phyloP scores from a whole-genome alignment of 2,888 invertebrate genomes.

The Hermaeophaga mercurialis region DNA sequence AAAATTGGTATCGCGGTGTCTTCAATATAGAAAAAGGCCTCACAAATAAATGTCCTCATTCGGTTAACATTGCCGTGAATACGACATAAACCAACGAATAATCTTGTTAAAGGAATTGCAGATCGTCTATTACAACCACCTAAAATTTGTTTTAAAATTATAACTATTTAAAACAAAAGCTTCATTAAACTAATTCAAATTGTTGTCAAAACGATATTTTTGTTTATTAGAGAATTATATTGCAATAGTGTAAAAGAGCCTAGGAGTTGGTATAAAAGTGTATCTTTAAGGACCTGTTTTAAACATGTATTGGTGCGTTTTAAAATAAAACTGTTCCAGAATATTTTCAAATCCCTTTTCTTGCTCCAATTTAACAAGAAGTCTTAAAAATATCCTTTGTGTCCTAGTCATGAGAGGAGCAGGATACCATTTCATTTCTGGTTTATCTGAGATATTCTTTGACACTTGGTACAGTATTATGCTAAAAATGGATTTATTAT shows the following conservation, averaged over 20 bases:
- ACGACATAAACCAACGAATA: conserved; percentile 49
- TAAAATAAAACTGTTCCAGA: conserved; percentile 40
- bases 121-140: conserved; percentile 24
- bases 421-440: conserved; percentile 55
- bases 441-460: conserved; percentile 41
- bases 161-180: background rate
- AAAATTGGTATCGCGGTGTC: conserved; percentile 53
- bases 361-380: conserved; percentile 53
- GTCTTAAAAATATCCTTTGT: conserved; percentile 55
- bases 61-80: conserved; percentile 53
- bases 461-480: conserved; percentile 45
- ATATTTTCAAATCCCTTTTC: conserved; percentile 40
- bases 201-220: no score
- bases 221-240: no score
- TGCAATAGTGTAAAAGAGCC: no score
- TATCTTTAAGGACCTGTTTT: conserved; percentile 22
- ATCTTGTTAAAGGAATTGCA: conserved; percentile 42
- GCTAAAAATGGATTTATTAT: conserved; percentile 40
- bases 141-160: conserved; percentile 1
- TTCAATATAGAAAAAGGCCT: conserved; percentile 57
- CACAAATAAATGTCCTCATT: conserved; percentile 57
- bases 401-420: conserved; percentile 58
- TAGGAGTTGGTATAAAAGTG: no score
- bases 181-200: background rate
- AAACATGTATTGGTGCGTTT: conserved; percentile 27